Evolutionary conservation across 2,888 invertebrate species (phyloP).

Genomic region (Acanthosepion esculentum): DNA sequence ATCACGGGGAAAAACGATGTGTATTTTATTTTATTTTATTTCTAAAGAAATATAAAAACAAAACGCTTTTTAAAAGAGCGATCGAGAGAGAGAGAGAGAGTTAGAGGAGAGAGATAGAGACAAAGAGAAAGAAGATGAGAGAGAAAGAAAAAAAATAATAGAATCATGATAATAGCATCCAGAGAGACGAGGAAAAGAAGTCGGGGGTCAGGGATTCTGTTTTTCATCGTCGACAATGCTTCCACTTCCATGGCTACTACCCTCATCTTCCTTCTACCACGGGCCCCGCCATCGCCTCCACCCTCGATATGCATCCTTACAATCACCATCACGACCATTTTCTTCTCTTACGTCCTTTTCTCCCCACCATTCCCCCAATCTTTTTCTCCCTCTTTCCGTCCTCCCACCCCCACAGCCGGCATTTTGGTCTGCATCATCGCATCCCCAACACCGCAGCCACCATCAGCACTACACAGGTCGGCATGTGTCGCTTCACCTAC

Average conservation of each 20-base stretch:
- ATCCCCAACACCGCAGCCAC: not conserved
- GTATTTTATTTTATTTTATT: too few species aligned
- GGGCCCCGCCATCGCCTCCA: not conserved
- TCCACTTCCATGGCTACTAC: not conserved
- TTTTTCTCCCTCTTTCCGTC: not conserved
- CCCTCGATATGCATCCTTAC: not conserved
- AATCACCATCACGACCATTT: slow-evolving; percentile 24
- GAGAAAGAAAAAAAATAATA: not conserved
- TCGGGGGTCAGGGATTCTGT: slow-evolving; percentile 33
- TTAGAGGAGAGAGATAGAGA: not conserved
- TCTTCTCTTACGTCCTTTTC: not conserved
- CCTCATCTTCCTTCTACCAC: not conserved
- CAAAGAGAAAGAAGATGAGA: not conserved
- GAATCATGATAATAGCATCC: slow-evolving; percentile 14
- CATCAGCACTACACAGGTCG: not conserved
- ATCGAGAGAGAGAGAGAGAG: not conserved
- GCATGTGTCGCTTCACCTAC: not conserved
- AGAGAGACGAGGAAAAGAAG: not conserved
- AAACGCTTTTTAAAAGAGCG: not conserved
- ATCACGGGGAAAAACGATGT: not conserved
- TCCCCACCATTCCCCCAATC: not conserved
- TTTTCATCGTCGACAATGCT: slow-evolving; percentile 11
- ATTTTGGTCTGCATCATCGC: slow-evolving; percentile 17
- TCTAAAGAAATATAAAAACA: not conserved
- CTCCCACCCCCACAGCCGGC: not conserved